Conservation (phyloP, 2,797 vertebrate species). For the Cryptoprocta ferox region DNA sequence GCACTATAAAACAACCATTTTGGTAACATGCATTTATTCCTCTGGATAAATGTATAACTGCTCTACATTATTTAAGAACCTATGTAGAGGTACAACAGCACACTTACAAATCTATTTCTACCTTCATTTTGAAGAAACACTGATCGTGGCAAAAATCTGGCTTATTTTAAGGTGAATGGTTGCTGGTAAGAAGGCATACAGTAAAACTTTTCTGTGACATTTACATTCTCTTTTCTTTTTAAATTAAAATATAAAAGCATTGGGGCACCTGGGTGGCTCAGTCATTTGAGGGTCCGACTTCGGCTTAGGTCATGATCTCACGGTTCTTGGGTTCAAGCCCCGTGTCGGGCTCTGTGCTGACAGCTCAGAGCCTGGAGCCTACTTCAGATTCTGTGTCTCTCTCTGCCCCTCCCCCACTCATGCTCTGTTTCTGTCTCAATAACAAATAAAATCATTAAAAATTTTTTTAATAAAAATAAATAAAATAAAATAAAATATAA, state of each 20-base stretch:
- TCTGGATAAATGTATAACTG: slow-evolving; percentile 78
- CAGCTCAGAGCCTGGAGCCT: too few species aligned
- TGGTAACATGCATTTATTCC: slow-evolving; percentile 83
- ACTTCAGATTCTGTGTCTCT: too few species aligned
- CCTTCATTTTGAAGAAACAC: slow-evolving; percentile 76
- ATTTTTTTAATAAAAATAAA: too few species aligned
- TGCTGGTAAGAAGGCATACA: slow-evolving; percentile 73
- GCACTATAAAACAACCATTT: slow-evolving; percentile 77
- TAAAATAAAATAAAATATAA: slow-evolving; percentile 46
- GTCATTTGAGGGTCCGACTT: too few species aligned
- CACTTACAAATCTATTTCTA: slow-evolving; percentile 76
- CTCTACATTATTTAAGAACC: slow-evolving; percentile 76
- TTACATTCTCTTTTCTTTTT: slow-evolving; percentile 48
- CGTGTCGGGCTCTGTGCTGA: too few species aligned
- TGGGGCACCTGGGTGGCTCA: too few species aligned
- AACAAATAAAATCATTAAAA: too few species aligned
- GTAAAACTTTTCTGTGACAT: slow-evolving; percentile 13
- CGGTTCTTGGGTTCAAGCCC: too few species aligned
- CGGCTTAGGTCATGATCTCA: too few species aligned
- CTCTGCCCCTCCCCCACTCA: too few species aligned
- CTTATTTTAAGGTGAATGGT: slow-evolving; percentile 71
- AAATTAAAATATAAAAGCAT: slow-evolving; percentile 52
- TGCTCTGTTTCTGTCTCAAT: too few species aligned
- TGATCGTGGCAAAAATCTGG: slow-evolving; percentile 78
- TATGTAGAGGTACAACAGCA: slow-evolving; percentile 74